Percentiles rank a stretch among this genome's conserved stretches.
These are phyloP conservation scores for Cichladusa arquata DNA, from an alignment of 2,113 vertebrate species.

Conservation along the genomic window DNA sequence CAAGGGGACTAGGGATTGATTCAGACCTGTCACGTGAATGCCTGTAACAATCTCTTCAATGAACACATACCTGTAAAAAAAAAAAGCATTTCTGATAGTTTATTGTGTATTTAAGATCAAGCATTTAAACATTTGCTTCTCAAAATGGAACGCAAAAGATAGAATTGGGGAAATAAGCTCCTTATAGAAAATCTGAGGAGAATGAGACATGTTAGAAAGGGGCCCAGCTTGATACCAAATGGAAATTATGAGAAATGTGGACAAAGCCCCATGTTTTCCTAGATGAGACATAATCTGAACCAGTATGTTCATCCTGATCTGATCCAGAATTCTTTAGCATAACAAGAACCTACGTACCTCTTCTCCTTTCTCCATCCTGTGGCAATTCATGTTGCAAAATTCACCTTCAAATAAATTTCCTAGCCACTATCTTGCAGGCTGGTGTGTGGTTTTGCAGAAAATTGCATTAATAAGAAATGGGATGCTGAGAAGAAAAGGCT, in stretches of 20 bases:
- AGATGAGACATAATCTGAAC: neutral
- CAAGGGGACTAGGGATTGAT: neutral
- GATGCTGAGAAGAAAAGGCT: neutral
- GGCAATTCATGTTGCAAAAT: neutral
- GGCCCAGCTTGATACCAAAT: neutral
- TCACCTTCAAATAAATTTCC: neutral
- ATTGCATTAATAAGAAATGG: neutral
- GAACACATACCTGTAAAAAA: neutral
- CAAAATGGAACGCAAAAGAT: neutral
- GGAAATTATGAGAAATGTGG: neutral
- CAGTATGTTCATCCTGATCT: neutral
- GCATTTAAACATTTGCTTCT: neutral
- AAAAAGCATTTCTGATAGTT: neutral
- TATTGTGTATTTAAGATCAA: neutral
- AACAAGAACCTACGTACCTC: accelerated
- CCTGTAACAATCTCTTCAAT: neutral
- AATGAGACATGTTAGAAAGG: neutral
- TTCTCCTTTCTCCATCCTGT: neutral
- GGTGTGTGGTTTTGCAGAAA: neutral
- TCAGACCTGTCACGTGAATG: neutral
- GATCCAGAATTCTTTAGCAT: neutral
- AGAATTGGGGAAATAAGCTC: neutral
- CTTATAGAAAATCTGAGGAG: neutral
- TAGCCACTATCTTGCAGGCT: neutral
- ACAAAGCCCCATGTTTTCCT: neutral